A percentile compares a stretch with the other conserved stretches of the same genome.
phyloP scores from a whole-genome alignment of 2,797 vertebrate genomes.

The Sphaeramia orbicularis region DNA sequence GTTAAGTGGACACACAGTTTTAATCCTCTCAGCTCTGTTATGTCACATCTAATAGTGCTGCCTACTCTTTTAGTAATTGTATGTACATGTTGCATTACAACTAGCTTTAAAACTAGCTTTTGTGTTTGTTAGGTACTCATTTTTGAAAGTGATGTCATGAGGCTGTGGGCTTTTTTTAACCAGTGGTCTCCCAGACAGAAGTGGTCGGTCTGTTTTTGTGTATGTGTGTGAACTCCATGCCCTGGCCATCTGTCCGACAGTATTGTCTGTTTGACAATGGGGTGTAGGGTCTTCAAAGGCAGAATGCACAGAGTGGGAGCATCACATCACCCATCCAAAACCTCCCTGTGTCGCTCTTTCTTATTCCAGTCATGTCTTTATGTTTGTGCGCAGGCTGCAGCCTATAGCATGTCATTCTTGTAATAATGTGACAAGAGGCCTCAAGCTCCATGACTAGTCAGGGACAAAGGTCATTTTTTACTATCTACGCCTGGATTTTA shows the following conservation, averaged over 20 bases:
- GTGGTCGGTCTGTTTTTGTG: constrained; percentile 9
- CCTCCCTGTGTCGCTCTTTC: not conserved
- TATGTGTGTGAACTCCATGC: constrained; percentile 27
- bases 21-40: no score
- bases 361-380: not conserved
- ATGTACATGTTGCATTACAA: no score
- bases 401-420: constrained; percentile 1
- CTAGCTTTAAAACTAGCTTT: no score
- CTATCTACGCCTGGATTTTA: constrained; percentile 18
- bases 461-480: constrained; percentile 16
- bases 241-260: constrained; percentile 70
- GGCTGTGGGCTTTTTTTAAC: not conserved
- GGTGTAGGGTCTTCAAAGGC: constrained; percentile 60
- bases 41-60: no score
- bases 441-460: not conserved
- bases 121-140: no score
- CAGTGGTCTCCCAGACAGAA: constrained; percentile 19
- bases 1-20: no score
- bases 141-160: not conserved
- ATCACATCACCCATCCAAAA: constrained; percentile 24
- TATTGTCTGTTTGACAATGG: constrained; percentile 74
- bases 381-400: not conserved
- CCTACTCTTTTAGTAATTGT: no score
- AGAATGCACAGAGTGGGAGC: constrained; percentile 46
- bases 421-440: constrained; percentile 8